A percentile compares a stretch with the other conserved stretches of the same genome.
Conservation (phyloP, 2,797 vertebrate species). For the Catharus ustulatus region DNA sequence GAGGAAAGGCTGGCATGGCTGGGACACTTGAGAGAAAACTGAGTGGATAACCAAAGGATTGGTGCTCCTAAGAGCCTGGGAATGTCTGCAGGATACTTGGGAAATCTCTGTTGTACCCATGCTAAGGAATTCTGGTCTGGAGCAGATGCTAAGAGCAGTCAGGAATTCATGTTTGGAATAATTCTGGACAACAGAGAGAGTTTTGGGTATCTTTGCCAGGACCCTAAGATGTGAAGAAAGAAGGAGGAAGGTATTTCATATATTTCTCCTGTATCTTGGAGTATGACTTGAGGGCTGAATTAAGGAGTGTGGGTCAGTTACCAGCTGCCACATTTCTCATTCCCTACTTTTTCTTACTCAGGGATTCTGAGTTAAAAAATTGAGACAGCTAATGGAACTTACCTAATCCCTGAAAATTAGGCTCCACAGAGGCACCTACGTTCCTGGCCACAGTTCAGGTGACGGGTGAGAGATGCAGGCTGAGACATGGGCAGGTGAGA, state of each 20-base stretch:
- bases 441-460: constrained; percentile 27
- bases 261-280: neutral
- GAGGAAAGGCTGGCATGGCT: neutral
- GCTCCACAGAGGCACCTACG: neutral
- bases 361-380: neutral
- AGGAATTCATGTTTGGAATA: neutral
- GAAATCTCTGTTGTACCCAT: accelerated
- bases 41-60: neutral
- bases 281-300: neutral
- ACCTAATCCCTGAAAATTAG: neutral
- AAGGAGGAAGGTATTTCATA: neutral
- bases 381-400: neutral
- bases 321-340: neutral
- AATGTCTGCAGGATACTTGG: neutral
- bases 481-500: constrained; percentile 29
- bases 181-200: neutral
- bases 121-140: neutral
- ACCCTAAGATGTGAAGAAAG: neutral
- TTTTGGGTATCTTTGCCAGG: neutral
- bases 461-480: neutral
- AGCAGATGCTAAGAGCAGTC: neutral
- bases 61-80: neutral
- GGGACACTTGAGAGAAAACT: neutral
- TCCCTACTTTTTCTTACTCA: neutral
- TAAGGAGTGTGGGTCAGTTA: neutral